A percentile compares a stretch with the other conserved stretches of the same genome.
These are phyloP conservation scores for Ctena decussata DNA, from an alignment of 2,888 invertebrate genomes.

Conservation along the genomic window DNA sequence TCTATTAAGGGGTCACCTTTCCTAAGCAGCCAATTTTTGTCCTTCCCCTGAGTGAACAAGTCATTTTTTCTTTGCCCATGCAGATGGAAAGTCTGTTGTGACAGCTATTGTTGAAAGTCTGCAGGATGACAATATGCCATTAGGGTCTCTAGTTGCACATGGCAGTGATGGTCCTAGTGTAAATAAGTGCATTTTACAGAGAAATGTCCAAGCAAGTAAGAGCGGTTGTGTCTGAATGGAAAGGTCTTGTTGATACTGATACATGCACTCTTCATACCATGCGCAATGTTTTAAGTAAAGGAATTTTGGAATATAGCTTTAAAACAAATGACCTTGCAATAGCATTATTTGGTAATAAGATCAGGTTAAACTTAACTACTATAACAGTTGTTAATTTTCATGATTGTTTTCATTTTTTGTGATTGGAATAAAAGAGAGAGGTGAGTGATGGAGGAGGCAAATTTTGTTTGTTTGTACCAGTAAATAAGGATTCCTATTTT, in stretches of 20 bases:
- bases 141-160: constrained; percentile 27
- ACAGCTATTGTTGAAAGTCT: background rate
- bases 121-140: constrained; percentile 17
- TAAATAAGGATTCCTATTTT: too few species aligned
- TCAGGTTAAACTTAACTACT: too few species aligned
- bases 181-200: constrained; percentile 36
- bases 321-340: too few species aligned
- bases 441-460: too few species aligned
- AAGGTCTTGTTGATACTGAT: constrained; percentile 31
- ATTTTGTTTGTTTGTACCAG: too few species aligned
- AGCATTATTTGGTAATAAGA: too few species aligned
- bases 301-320: constrained; percentile 25
- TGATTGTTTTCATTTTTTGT: too few species aligned
- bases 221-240: background rate
- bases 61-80: constrained; percentile 32
- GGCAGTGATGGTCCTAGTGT: constrained; percentile 39
- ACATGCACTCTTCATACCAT: constrained; percentile 37
- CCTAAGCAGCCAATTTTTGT: too few species aligned
- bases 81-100: constrained; percentile 21
- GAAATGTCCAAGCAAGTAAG: constrained; percentile 24
- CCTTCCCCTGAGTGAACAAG: background rate
- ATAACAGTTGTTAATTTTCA: too few species aligned
- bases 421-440: too few species aligned
- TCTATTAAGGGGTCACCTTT: too few species aligned
- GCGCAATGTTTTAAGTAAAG: constrained; percentile 42